Conservation (phyloP, 2,888 invertebrate genomes). For the Sicus ferrugineus region DNA sequence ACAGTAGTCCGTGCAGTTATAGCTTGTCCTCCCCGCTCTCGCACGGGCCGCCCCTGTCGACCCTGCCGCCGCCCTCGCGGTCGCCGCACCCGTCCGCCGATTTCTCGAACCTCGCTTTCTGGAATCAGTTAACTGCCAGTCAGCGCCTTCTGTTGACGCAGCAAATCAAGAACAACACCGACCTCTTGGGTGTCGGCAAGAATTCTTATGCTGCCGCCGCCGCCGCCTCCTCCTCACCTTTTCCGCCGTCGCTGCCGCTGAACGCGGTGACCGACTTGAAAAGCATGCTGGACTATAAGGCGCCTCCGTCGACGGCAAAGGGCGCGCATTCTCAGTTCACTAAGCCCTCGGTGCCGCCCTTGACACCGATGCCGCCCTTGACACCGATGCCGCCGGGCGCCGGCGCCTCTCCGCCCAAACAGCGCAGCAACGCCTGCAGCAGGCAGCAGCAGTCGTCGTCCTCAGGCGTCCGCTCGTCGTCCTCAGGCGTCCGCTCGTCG, state of each 20-base stretch:
- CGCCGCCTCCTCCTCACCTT: slow-evolving; percentile 24
- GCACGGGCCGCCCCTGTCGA: slow-evolving; percentile 27
- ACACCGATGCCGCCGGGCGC: slow-evolving; percentile 26
- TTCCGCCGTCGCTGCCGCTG: slow-evolving; percentile 52
- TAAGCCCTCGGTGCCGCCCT: slow-evolving; percentile 50
- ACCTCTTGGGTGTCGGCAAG: slow-evolving; percentile 35
- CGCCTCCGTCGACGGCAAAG: slow-evolving; percentile 40
- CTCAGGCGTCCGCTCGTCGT: neutral
- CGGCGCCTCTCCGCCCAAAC: slow-evolving; percentile 19
- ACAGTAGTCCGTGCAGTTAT: slow-evolving; percentile 26
- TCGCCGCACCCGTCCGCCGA: slow-evolving; percentile 44
- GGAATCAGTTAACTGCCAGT: slow-evolving; percentile 58
- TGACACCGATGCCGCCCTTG: slow-evolving; percentile 46
- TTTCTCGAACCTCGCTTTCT: slow-evolving; percentile 58
- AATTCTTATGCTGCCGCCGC: slow-evolving; percentile 10
- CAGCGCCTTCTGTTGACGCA: slow-evolving; percentile 56
- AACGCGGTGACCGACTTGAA: slow-evolving; percentile 57
- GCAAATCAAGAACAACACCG: slow-evolving; percentile 51
- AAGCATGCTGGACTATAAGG: slow-evolving; percentile 59
- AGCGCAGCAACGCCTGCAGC: neutral
- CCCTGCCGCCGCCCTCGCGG: slow-evolving; percentile 34
- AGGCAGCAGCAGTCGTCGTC: neutral
- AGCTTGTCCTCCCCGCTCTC: neutral
- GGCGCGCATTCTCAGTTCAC: slow-evolving; percentile 41
- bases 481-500: neutral